Evolutionary conservation across 2,888 invertebrate genomes (phyloP), one percentile per base, ranked within the genome.

Genomic region (Agriopis aurantiaria): DNA sequence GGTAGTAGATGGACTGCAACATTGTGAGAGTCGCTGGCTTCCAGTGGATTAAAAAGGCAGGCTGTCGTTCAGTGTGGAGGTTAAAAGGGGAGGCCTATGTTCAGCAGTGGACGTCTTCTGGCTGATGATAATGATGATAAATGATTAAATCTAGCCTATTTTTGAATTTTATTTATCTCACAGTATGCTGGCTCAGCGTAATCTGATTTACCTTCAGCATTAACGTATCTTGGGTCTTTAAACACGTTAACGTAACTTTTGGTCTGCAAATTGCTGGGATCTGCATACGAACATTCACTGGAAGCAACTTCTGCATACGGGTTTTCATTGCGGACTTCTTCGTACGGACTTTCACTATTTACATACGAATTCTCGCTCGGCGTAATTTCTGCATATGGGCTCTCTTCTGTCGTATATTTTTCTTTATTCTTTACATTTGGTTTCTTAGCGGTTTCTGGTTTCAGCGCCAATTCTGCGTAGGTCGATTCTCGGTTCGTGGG

Each of bases 101-200:
- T n/a, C n/a, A n/a, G n/a, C n/a, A n/a, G n/a, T n/a, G n/a, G n/a
- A n/a, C n/a, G n/a, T n/a, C n/a, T n/a, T n/a, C n/a, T n/a, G n/a
- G n/a, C n/a, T n/a, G n/a, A n/a, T n/a, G n/a, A n/a, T n/a, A n/a
- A n/a, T n/a, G n/a, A n/a, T n/a, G 17, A 2, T 23, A 1, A 23
- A 23, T 23, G 0, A 23, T 23, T 23, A 23, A 23, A 23, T 23
- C 1, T 2, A 23, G 17, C 17, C 17, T 23, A 23, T 23, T 23
- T 23, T 23, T 23, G 17, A 23, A 8, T 7, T 40, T 48, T 59
- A 33, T 33, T 59, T 48, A 59, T 23, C 33, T 49, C 49, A 60
- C 60, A 57, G 40, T 60, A 60, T 3, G 60, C 60, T 40, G 60
- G 60, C 6, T 60, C 60, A 14, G 60, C 60, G 10, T 60, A 60